Conservation (phyloP, 2,113 vertebrate genomes). For the Indicator maculatus region DNA sequence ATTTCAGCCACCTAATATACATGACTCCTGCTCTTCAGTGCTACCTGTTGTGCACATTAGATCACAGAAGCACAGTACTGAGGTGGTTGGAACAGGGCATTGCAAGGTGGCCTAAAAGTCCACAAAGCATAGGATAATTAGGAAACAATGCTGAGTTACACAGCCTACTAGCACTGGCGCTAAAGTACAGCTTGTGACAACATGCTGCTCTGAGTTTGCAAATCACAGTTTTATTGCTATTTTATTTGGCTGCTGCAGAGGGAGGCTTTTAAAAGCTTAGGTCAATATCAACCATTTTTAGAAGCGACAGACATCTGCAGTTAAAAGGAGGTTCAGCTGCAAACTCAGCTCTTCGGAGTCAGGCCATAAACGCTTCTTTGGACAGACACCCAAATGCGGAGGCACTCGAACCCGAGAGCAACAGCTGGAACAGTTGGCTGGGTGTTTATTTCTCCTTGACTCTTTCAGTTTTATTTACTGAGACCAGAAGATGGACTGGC, state of each 20-base stretch:
- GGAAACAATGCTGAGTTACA: not conserved
- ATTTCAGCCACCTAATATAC: not conserved
- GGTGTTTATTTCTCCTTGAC: not conserved
- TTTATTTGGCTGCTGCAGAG: constrained; percentile 18
- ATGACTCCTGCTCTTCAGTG: not conserved
- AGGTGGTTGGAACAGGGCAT: not conserved
- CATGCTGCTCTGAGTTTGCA: not conserved
- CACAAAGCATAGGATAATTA: not conserved
- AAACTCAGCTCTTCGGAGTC: not conserved
- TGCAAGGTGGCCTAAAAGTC: not conserved
- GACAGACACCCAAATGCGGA: not conserved
- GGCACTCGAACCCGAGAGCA: not conserved
- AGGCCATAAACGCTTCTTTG: not conserved
- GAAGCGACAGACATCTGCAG: not conserved
- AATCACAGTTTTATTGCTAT: not conserved
- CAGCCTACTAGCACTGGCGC: not conserved
- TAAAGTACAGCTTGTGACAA: constrained; percentile 9
- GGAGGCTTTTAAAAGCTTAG: not conserved
- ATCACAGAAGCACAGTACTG: not conserved
- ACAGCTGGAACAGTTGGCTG: not conserved
- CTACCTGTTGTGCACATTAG: not conserved
- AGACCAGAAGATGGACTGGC: not conserved
- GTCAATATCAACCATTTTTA: constrained; percentile 10
- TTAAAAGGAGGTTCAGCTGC: constrained; percentile 23
- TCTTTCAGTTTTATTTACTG: not conserved